A percentile compares a stretch with the other conserved stretches of the same genome.
These are phyloP conservation scores for Marasmarcha lunaedactyla DNA, from an alignment of 2,888 invertebrate species.

Conservation along the genomic window DNA sequence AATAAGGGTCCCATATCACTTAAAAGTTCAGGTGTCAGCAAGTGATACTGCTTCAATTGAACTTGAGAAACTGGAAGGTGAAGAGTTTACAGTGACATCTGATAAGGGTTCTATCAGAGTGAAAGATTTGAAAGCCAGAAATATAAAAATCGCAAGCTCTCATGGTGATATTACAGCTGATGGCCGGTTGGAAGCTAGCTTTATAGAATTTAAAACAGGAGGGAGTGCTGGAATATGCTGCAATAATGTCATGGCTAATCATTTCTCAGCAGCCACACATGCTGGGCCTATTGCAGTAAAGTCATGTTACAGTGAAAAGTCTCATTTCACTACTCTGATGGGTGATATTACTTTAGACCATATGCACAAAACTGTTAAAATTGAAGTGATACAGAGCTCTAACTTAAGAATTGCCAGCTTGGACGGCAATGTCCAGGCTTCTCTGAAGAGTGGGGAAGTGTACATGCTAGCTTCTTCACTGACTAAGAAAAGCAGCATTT, in stretches of 20 bases:
- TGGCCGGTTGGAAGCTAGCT: slow-evolving; percentile 45
- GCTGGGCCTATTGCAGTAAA: slow-evolving; percentile 51
- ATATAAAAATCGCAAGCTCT: slow-evolving; percentile 45
- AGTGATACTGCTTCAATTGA: slow-evolving; percentile 54
- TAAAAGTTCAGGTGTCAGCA: slow-evolving; percentile 53
- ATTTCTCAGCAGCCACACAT: slow-evolving; percentile 44
- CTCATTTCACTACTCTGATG: slow-evolving; percentile 58
- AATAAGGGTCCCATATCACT: slow-evolving; percentile 58
- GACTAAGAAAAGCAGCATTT: slow-evolving; percentile 57
- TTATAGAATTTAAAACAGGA: slow-evolving; percentile 55
- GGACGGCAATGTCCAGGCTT: slow-evolving; percentile 51
- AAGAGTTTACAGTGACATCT: slow-evolving; percentile 56
- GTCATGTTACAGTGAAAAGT: slow-evolving; percentile 59
- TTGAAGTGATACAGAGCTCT: slow-evolving; percentile 59
- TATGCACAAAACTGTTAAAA: slow-evolving; percentile 46
- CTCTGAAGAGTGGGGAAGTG: slow-evolving; percentile 59
- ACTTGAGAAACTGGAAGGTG: slow-evolving; percentile 48
- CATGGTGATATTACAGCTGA: slow-evolving; percentile 43
- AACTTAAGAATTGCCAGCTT: slow-evolving; percentile 57
- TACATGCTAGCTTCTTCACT: slow-evolving; percentile 55
- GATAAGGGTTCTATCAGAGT: slow-evolving; percentile 47
- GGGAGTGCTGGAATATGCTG: slow-evolving; percentile 42
- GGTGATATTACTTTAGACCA: slow-evolving; percentile 49
- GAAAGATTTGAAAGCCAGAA: slow-evolving; percentile 46
- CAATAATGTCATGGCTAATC: slow-evolving; percentile 54